A percentile compares a stretch with the other conserved stretches of the same genome.
Evolutionary conservation across 2,797 vertebrate species (phyloP).

Genomic region (Sebastes steindachneri): DNA sequence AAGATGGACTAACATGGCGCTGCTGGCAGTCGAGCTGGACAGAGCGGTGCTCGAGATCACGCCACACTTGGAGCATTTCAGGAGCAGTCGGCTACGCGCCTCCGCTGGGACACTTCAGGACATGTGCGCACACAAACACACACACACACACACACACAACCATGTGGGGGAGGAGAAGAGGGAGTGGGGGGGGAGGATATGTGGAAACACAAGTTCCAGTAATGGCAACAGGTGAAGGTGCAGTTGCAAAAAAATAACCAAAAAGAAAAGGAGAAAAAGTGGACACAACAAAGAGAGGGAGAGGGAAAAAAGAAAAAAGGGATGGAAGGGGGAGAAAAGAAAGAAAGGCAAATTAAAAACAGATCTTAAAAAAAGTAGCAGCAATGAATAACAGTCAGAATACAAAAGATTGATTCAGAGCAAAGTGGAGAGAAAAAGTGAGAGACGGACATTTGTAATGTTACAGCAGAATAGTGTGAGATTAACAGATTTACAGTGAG

Average conservation of each 20-base stretch:
- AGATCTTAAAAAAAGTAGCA: slow-evolving; percentile 75
- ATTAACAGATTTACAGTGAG: slow-evolving; percentile 63
- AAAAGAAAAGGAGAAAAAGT: slow-evolving; percentile 19
- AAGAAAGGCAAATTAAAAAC: slow-evolving; percentile 81
- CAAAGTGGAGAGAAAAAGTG: slow-evolving; percentile 62
- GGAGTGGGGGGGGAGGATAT: neutral
- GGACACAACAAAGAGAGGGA: slow-evolving; percentile 48
- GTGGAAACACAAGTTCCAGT: slow-evolving; percentile 45
- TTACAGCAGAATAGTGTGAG: slow-evolving; percentile 57
- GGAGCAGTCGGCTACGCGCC: slow-evolving; percentile 88
- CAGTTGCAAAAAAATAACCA: slow-evolving; percentile 28
- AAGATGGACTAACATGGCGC: slow-evolving; percentile 95
- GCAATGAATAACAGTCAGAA: slow-evolving; percentile 79
- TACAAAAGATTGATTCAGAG: slow-evolving; percentile 64
- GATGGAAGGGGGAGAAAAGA: slow-evolving; percentile 50
- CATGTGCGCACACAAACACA: slow-evolving; percentile 37
- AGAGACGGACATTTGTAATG: slow-evolving; percentile 66
- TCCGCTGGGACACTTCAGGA: slow-evolving; percentile 85
- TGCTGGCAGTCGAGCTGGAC: slow-evolving; percentile 94
- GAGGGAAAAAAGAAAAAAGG: slow-evolving; percentile 28
- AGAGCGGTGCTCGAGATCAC: slow-evolving; percentile 95
- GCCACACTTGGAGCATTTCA: slow-evolving; percentile 99
- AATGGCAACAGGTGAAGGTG: slow-evolving; percentile 47
- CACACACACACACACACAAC: slow-evolving; percentile 27
- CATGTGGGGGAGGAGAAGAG: slow-evolving; percentile 18